Conservation (phyloP, 2,888 invertebrate genomes). For the Mimas tiliae region DNA sequence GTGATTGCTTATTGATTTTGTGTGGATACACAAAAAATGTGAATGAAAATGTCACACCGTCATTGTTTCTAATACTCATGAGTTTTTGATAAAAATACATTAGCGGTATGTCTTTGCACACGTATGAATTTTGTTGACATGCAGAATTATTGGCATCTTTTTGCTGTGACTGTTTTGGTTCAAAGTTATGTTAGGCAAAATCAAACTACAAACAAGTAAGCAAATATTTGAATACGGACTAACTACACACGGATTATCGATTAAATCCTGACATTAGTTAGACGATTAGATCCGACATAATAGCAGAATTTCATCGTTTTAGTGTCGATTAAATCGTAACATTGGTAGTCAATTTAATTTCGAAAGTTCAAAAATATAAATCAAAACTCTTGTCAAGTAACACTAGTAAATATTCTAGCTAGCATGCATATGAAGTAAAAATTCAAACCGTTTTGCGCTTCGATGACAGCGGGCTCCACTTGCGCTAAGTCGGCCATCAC, state of each 20-base stretch:
- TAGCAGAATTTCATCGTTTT: background rate
- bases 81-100: slow-evolving; percentile 1
- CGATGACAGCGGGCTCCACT: slow-evolving; percentile 99
- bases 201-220: slow-evolving; percentile 12
- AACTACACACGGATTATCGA: slow-evolving; percentile 16
- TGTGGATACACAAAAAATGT: background rate
- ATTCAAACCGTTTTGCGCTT: slow-evolving; percentile 96
- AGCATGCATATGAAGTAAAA: slow-evolving; percentile 50
- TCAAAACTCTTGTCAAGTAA: background rate
- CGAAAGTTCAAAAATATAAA: background rate
- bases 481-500: slow-evolving; percentile 98
- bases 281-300: background rate
- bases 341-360: slow-evolving; percentile 12
- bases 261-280: slow-evolving; percentile 10
- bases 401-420: slow-evolving; percentile 21
- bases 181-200: slow-evolving; percentile 19
- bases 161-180: slow-evolving; percentile 34
- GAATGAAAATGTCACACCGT: background rate
- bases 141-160: slow-evolving; percentile 36
- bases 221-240: slow-evolving; percentile 21
- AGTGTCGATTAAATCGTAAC: background rate
- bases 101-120: slow-evolving; percentile 15
- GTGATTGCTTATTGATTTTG: background rate
- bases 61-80: background rate
- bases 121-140: slow-evolving; percentile 3